Evolutionary conservation across 2,797 vertebrate genomes (phyloP), one percentile per base, ranked within the genome.

Genomic region (Sebastes miniatus): DNA sequence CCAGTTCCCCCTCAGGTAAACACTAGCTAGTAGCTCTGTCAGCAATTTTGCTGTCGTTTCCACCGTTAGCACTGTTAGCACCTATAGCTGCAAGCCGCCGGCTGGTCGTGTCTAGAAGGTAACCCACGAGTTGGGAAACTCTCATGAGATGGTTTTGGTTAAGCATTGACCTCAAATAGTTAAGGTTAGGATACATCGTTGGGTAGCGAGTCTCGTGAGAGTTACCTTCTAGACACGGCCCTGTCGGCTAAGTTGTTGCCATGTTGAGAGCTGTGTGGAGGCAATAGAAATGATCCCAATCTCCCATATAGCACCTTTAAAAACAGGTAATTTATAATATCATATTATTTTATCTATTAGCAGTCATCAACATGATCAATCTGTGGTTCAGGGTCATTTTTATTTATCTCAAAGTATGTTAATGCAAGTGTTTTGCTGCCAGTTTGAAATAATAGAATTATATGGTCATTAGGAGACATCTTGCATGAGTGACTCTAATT

Each of bases 401-500:
- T 78, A 61, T 83, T 58, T 7, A 76, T 80, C 57, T 73, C 20
- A 76, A 73, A 68, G 47, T 76, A 61, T 0, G 2, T 27, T 31
- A 54, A 71, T 73, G 11, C 50, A 77, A 66, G 25, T 67, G 22
- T 83, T 80, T 73, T 68, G 36, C 59, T 81, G 63, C 64, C 27
- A 69, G 67, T 81, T 22, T 79, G 58, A 85, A 73, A 52, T 72
- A 78, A 64, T 58, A 74, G 54, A 82, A 86, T 84, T 62, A 75
- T 67, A 74, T 11, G 31, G 27, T 85, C 79, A 84, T 86, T 83
- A 79, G 39, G 36, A 80, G 59, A 80, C 54, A 83, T 20, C 65
- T 61, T 81, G 73, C 62, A 58, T 61, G 64, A 84, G 73, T 83
- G 77, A 67, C 64, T 87, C 77, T 87, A 86, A 91, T 91, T 89